Evolutionary conservation across 2,113 vertebrate species (phyloP).

Genomic region (Engystomops pustulosus): DNA sequence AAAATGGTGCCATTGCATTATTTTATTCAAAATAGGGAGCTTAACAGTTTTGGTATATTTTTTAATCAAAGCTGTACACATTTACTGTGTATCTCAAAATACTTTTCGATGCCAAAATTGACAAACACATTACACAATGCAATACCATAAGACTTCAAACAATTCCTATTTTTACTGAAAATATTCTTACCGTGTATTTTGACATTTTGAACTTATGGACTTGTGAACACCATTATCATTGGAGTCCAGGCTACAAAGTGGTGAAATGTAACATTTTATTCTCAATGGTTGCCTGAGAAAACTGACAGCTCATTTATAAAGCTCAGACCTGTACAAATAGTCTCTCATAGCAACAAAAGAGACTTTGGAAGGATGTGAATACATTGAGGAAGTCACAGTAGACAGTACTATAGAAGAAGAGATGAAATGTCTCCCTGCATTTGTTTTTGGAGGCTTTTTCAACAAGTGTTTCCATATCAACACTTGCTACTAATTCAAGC

Average conservation of each 20-base stretch:
- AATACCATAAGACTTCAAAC: too few species aligned
- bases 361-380: constrained; percentile 47
- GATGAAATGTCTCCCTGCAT: constrained; percentile 61
- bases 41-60: too few species aligned
- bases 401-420: constrained; percentile 48
- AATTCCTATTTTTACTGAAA: too few species aligned
- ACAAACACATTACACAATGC: too few species aligned
- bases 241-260: neutral
- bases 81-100: too few species aligned
- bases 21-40: too few species aligned
- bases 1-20: too few species aligned
- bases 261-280: neutral
- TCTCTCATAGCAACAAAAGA: constrained; percentile 20
- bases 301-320: neutral
- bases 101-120: too few species aligned
- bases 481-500: constrained; percentile 63
- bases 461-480: constrained; percentile 26
- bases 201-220: too few species aligned
- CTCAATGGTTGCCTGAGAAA: neutral
- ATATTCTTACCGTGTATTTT: too few species aligned
- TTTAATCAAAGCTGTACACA: too few species aligned
- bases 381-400: constrained; percentile 44
- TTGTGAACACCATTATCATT: neutral
- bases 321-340: neutral
- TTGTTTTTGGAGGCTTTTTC: constrained; percentile 60